Evolutionary conservation across 2,888 invertebrate species (phyloP), one percentile per base, ranked within the genome.

Genomic region (Horisme vitalbata): DNA sequence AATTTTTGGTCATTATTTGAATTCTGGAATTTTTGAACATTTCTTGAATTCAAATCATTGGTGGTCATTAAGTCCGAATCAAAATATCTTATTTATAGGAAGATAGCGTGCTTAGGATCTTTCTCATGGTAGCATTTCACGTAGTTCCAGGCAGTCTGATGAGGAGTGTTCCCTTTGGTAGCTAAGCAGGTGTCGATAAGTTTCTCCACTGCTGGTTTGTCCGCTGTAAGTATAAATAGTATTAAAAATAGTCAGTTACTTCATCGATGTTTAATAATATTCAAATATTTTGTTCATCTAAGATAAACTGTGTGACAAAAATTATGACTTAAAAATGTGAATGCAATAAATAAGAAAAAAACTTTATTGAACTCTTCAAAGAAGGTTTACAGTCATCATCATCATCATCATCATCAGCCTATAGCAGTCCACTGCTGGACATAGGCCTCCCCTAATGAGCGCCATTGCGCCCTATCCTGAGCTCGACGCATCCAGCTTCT

Each of bases 61-160:
- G 18, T 6, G 4, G 18, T 18, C 18, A 18, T 4, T 2, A 26
- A 7, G 9, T 26, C 11, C 2, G 23, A n/a, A n/a, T 2, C 5
- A 26, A 26, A 6, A 0, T 26, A 5, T 26, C n/a, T 3, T 2
- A 15, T 62, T 83, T 85, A 88, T 55, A 85, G 55, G 70, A 90
- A 77, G 59, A 90, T 82, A 47, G 89, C 75, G 60, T 90, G 88
- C 32, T 89, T 88, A n/a, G 90, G 87, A 52, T 89, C 88, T 61
- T 90, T 90, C 63, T 89, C 89, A 55, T 90, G 89, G 68, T 90
- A 90, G 63, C 90, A 90, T 38, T 88, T 90, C 56, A 86, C 82
- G 71, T 88, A 90, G 76, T 90, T 90, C 90, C 90, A 90, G 7
- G 90, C 90, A 0, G 87, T 85, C 63, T 90, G 88, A 7, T 86